These are phyloP conservation scores for Agraylea sexmaculata DNA, from an alignment of 1,140 invertebrate genomes.

Conservation along the genomic window DNA sequence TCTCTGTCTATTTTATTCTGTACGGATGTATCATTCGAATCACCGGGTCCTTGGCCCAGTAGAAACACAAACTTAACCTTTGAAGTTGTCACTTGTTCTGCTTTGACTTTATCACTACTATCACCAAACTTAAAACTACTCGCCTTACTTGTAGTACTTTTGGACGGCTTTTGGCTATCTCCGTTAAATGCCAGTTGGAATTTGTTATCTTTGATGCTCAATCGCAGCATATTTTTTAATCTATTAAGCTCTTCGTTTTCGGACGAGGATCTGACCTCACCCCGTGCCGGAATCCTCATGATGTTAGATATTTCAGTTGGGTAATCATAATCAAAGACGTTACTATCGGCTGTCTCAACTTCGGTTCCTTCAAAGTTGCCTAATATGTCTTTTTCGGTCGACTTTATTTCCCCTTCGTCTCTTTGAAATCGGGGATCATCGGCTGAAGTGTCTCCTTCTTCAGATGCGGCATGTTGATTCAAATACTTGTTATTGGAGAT, in stretches of 20 bases:
- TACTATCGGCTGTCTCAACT: slow-evolving; percentile 25
- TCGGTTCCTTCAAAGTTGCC: slow-evolving; percentile 19
- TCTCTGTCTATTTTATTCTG: slow-evolving; percentile 48
- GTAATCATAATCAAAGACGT: slow-evolving; percentile 19
- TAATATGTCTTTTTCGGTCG: slow-evolving; percentile 12
- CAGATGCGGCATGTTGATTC: slow-evolving; percentile 17
- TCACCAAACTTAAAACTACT: neutral
- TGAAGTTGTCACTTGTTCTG: slow-evolving; percentile 16
- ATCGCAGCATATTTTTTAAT: slow-evolving; percentile 15
- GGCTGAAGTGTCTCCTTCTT: slow-evolving; percentile 19
- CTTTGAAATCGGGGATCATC: slow-evolving; percentile 28
- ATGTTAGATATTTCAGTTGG: slow-evolving; percentile 25
- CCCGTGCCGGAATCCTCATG: slow-evolving; percentile 36
- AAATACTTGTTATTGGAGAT: slow-evolving; percentile 13
- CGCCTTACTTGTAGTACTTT: neutral
- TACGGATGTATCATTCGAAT: slow-evolving; percentile 25
- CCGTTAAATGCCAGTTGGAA: slow-evolving; percentile 13
- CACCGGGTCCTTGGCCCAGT: slow-evolving; percentile 43
- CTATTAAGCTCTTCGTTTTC: slow-evolving; percentile 7
- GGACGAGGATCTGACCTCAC: slow-evolving; percentile 13
- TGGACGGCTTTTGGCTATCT: neutral
- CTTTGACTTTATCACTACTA: slow-evolving; percentile 21
- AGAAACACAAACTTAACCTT: slow-evolving; percentile 42
- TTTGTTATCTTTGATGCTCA: slow-evolving; percentile 14
- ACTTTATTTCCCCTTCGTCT: slow-evolving; percentile 22